Evolutionary conservation across 2,797 vertebrate species (phyloP).

Genomic region (Gymnoscopelus microlampas): DNA sequence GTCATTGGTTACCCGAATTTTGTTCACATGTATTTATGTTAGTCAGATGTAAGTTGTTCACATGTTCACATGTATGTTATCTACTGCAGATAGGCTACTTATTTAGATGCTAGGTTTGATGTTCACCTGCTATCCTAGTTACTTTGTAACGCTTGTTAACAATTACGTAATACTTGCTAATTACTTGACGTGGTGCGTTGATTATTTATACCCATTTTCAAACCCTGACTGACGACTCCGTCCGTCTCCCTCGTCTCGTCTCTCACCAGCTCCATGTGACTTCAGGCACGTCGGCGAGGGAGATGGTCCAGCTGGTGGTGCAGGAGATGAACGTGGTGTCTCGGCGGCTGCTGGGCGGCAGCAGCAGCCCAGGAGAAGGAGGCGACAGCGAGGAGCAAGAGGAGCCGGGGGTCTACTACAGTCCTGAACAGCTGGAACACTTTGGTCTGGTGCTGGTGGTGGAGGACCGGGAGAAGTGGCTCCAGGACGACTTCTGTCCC

Average conservation of each 20-base stretch:
- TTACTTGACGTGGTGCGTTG: not conserved
- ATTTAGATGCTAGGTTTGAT: too few species aligned
- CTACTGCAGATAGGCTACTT: too few species aligned
- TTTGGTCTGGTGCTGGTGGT: constrained; percentile 87
- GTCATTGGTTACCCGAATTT: too few species aligned
- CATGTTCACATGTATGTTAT: too few species aligned
- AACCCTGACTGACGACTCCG: constrained; percentile 5
- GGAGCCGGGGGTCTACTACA: constrained; percentile 79
- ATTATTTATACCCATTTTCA: not conserved
- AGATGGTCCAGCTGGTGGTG: constrained; percentile 90
- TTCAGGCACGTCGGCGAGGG: constrained; percentile 81
- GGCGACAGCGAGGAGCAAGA: constrained; percentile 54
- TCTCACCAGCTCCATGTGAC: constrained; percentile 84
- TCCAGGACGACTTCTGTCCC: constrained; percentile 87
- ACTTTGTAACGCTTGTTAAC: too few species aligned
- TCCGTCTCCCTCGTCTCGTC: not conserved
- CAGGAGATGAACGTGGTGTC: constrained; percentile 88
- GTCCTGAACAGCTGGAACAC: constrained; percentile 87
- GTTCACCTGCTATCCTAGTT: too few species aligned
- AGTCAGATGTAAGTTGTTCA: too few species aligned
- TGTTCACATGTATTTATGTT: too few species aligned
- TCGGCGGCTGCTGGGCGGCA: constrained; percentile 66
- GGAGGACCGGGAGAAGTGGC: constrained; percentile 86
- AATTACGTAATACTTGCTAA: too few species aligned
- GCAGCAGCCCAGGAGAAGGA: constrained; percentile 36